Conservation (phyloP, 1,140 invertebrate genomes). For the Drosophila murphyi region DNA sequence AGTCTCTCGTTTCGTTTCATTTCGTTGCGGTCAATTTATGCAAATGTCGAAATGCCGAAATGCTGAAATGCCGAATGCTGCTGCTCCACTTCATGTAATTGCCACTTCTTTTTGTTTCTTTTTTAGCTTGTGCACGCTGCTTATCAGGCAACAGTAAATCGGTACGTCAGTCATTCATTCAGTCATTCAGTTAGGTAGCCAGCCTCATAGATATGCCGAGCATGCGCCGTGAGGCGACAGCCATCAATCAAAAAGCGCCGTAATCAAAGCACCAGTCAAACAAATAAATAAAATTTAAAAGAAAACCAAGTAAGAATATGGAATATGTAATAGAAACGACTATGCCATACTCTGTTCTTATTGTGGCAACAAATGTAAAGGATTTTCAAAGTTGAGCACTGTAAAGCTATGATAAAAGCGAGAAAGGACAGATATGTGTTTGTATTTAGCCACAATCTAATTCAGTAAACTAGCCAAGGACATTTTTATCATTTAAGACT, state of each 20-base stretch:
- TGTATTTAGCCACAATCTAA: too few relatives aligned
- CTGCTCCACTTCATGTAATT: conserved; percentile 80
- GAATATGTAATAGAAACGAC: not conserved
- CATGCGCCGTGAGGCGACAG: conserved; percentile 78
- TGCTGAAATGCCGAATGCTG: conserved; percentile 31
- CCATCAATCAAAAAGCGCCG: conserved; percentile 73
- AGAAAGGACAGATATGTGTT: too few relatives aligned
- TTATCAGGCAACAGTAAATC: conserved; percentile 77
- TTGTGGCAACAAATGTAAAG: too few relatives aligned
- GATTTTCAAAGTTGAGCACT: too few relatives aligned
- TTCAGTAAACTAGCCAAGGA: not conserved
- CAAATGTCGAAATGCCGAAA: conserved; percentile 65
- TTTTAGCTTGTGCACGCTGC: conserved; percentile 11
- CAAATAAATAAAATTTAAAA: conserved; percentile 14
- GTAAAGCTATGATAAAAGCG: too few relatives aligned
- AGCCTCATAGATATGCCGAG: conserved; percentile 67
- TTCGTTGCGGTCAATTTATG: conserved; percentile 70
- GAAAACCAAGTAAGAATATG: not conserved
- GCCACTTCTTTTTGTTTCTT: conserved; percentile 55
- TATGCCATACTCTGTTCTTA: not conserved
- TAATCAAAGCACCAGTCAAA: conserved; percentile 61
- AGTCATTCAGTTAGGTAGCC: conserved; percentile 14
- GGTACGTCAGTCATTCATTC: conserved; percentile 38
- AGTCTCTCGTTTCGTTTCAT: conserved; percentile 56
- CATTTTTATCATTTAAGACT: too few relatives aligned